phyloP scores from a whole-genome alignment of 2,888 invertebrate species.

The Tetragnatha montana region DNA sequence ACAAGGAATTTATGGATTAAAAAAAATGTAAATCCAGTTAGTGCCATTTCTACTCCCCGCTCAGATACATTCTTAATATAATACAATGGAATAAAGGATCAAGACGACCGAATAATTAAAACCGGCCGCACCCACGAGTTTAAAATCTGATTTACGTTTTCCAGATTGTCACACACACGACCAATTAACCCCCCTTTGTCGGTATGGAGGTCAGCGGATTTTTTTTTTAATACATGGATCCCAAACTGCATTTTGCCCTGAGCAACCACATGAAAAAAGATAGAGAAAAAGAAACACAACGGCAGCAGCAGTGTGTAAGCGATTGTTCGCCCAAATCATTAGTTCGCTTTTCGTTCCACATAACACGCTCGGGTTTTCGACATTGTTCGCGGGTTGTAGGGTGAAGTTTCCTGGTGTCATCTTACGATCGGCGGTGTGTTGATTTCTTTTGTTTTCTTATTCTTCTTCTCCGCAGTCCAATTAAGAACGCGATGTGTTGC shows the following conservation, averaged over 20 bases:
- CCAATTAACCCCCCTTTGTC: slow-evolving; percentile 20
- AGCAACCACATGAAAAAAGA: background rate
- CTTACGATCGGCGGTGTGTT: slow-evolving; percentile 22
- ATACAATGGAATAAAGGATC: too few relatives aligned
- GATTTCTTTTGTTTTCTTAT: slow-evolving; percentile 6
- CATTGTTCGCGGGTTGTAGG: slow-evolving; percentile 19
- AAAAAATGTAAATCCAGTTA: too few relatives aligned
- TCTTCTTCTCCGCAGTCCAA: slow-evolving; percentile 27
- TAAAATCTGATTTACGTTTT: background rate
- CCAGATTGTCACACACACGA: slow-evolving; percentile 7
- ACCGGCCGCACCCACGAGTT: background rate
- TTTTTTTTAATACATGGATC: slow-evolving; percentile 2
- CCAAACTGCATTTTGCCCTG: background rate
- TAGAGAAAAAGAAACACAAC: slow-evolving; percentile 15
- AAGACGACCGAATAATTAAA: too few relatives aligned
- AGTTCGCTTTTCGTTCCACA: slow-evolving; percentile 26
- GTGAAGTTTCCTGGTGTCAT: slow-evolving; percentile 55
- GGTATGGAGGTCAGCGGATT: slow-evolving; percentile 10
- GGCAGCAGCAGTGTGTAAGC: slow-evolving; percentile 11
- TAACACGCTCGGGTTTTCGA: slow-evolving; percentile 16
- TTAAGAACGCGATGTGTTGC: slow-evolving; percentile 21
- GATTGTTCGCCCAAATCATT: slow-evolving; percentile 45
- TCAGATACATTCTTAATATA: too few relatives aligned
- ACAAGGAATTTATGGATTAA: too few relatives aligned
- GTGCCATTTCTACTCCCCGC: too few relatives aligned